phyloP scores from a whole-genome alignment of 2,113 vertebrate genomes.

The Pollachius pollachius region DNA sequence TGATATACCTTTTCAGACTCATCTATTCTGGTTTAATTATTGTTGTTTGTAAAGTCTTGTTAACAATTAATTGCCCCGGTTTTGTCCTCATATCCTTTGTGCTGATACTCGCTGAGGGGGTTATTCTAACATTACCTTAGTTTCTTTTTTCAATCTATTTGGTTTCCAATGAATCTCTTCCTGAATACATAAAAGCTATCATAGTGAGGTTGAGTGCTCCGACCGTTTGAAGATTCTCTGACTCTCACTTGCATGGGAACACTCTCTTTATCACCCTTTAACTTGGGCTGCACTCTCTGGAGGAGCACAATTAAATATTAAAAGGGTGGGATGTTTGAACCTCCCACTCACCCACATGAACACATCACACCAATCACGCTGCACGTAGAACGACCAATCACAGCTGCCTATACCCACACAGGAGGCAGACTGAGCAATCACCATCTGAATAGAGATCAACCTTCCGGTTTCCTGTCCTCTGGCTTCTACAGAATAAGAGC shows the following conservation, averaged over 20 bases:
- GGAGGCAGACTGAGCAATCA: conserved; percentile 28
- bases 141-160: too few species aligned
- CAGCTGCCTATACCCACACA: background rate
- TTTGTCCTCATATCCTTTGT: too few species aligned
- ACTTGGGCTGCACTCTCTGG: conserved; percentile 12
- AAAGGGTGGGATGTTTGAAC: conserved; percentile 32
- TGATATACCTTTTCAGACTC: too few species aligned
- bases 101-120: too few species aligned
- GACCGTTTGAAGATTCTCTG: background rate
- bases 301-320: conserved; percentile 62
- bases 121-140: too few species aligned
- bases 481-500: background rate
- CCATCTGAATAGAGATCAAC: conserved; percentile 32
- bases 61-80: too few species aligned
- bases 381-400: conserved; percentile 13
- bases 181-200: too few species aligned
- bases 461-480: conserved; percentile 44
- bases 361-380: conserved; percentile 4
- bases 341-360: conserved; percentile 33
- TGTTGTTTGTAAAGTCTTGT: too few species aligned
- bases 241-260: conserved; percentile 14
- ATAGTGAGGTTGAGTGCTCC: too few species aligned
- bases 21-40: too few species aligned
- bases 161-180: too few species aligned
- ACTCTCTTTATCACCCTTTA: conserved; percentile 15